Base-by-base conservation (phyloP, 2,113 vertebrate genomes). In the Coptodon bakossiorum region DNA sequence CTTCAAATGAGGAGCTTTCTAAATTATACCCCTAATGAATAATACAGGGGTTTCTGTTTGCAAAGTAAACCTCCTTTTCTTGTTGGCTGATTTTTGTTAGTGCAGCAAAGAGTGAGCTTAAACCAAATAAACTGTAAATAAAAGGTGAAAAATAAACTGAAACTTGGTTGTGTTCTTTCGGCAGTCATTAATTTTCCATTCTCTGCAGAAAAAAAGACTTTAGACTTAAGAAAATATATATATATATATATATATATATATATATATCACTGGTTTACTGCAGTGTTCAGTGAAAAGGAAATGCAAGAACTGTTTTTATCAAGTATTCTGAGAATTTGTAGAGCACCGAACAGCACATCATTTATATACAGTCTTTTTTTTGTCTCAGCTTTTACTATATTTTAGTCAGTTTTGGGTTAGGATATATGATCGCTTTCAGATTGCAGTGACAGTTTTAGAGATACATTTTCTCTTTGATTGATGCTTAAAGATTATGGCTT, bases 401-500 rank as follows among this genome's bases (percentile, higher is more conserved):
- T 19, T 66, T 56, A 17, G 27, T 52, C 0, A 17, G 6, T 61
- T 56, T 16, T 6, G n/a, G 7, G n/a, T 19, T 13, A 1, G 8
- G 17, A 43, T 57, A 27, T 54, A 45, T 31, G 16, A 48, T 31
- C 0, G 4, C 24, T 50, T 78, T 78, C 71, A 78, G 73, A 52
- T 66, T 38, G n/a, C 27, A 29, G 4, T 50, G 13, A 22, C 36
- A 59, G 36, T 89, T 78, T 86, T 79, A 50, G 53, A 92, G 61
- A 40, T 80, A 48, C 17, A 80, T 80, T 81, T 59, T 82, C 45
- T 57, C 5, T 84, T 59, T 87, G 80, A 89, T 85, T 87, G 86
- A 92, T 91, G 78, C 16, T 66, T n/a, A 93, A 82, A 79, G 81
- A 91, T 88, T 80, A 88, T n/a, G 48, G 38, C 71, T 82, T 81